Percentiles rank a stretch among this genome's conserved stretches.
phyloP scores from a whole-genome alignment of 2,113 vertebrate genomes.

The Sterna hirundo region DNA sequence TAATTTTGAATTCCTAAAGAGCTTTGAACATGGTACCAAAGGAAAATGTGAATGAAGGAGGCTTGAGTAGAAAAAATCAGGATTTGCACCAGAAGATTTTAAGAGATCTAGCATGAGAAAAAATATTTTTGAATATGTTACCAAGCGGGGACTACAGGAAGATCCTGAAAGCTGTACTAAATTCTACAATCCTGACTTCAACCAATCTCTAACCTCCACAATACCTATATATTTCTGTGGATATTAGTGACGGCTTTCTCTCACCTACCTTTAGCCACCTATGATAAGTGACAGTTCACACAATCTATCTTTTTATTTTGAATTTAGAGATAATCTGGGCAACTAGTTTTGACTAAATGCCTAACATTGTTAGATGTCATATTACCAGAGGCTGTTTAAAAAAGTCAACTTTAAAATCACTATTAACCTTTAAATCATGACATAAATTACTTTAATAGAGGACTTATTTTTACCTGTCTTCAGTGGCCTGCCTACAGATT shows the following conservation, averaged over 20 bases:
- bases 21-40: neutral
- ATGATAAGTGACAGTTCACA: neutral
- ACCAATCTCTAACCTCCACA: neutral
- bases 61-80: neutral
- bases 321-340: neutral
- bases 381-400: neutral
- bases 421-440: neutral
- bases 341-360: neutral
- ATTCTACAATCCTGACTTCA: neutral
- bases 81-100: neutral
- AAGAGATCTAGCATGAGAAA: neutral
- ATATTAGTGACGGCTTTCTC: neutral
- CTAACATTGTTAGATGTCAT: neutral
- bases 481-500: neutral
- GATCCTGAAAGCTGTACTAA: neutral
- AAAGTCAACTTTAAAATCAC: neutral
- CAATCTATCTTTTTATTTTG: neutral
- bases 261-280: neutral
- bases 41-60: neutral
- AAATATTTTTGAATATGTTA: neutral
- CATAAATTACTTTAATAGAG: neutral
- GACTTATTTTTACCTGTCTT: neutral
- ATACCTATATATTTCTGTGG: neutral
- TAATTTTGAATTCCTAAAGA: neutral
- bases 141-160: neutral